phyloP scores from a whole-genome alignment of 1,140 invertebrate species.

The Drosophila nasuta region DNA sequence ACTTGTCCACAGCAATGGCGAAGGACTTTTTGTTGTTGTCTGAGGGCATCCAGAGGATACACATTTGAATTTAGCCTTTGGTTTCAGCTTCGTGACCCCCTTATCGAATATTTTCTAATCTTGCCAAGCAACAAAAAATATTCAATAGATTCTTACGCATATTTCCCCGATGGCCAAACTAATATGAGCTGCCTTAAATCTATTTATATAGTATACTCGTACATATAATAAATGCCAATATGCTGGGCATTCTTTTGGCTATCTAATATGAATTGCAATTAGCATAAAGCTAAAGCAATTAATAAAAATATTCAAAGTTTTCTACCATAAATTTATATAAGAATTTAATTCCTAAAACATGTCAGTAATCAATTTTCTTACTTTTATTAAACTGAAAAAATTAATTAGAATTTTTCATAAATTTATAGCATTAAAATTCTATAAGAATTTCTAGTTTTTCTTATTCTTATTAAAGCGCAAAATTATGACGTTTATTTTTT shows the following conservation, averaged over 20 bases:
- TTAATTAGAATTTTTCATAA: too few relatives aligned
- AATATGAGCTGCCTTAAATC: not conserved
- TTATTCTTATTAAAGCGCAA: too few relatives aligned
- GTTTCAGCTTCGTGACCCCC: slow-evolving; percentile 13
- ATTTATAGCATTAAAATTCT: too few relatives aligned
- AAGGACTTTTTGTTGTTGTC: slow-evolving; percentile 22
- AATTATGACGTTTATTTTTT: not conserved
- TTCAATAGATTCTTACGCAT: slow-evolving; percentile 40
- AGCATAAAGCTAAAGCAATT: not conserved
- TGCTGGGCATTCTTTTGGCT: not conserved
- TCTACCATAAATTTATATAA: too few relatives aligned
- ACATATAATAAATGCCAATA: not conserved
- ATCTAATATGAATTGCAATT: not conserved
- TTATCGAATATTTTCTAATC: slow-evolving; percentile 42
- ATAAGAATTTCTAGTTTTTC: too few relatives aligned
- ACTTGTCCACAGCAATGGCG: slow-evolving; percentile 21
- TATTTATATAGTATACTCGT: too few relatives aligned
- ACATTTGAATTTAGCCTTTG: slow-evolving; percentile 34
- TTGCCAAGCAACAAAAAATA: slow-evolving; percentile 11
- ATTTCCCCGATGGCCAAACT: slow-evolving; percentile 12
- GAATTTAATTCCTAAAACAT: too few relatives aligned
- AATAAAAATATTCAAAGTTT: not conserved
- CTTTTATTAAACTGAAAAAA: not conserved
- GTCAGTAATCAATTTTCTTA: not conserved
- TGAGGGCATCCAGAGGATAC: slow-evolving; percentile 5